Percentiles rank a stretch among this genome's conserved stretches.
Evolutionary conservation across 2,797 vertebrate species (phyloP).

Genomic region (Acanthis flammea): DNA sequence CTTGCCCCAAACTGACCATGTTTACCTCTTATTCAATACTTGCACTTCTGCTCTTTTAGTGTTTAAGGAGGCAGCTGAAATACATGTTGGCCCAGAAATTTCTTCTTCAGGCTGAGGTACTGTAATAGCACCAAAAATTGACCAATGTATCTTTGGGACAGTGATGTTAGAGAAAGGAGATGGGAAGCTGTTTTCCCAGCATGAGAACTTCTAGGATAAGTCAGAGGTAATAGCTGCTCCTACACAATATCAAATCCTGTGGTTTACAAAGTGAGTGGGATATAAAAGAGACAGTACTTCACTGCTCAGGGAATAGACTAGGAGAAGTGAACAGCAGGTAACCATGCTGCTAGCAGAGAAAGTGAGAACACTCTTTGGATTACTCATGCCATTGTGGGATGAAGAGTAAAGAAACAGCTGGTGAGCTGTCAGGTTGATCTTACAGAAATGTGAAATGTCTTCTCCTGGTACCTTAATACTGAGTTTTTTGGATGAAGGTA

Average conservation of each 20-base stretch:
- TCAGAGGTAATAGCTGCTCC: not conserved
- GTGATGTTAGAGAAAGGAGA: not conserved
- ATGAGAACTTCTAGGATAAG: not conserved
- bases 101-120: not conserved
- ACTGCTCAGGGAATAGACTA: not conserved
- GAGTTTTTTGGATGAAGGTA: slow-evolving; percentile 49
- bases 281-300: not conserved
- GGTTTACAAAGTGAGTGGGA: slow-evolving; percentile 23
- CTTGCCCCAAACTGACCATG: not conserved
- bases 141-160: not conserved
- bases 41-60: not conserved
- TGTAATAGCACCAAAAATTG: not conserved
- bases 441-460: slow-evolving; percentile 66
- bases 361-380: slow-evolving; percentile 54
- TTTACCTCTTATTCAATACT: not conserved
- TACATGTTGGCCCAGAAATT: not conserved
- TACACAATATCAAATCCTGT: not conserved
- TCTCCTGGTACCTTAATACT: slow-evolving; percentile 50
- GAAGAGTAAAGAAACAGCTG: slow-evolving; percentile 75
- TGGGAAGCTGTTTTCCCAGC: not conserved
- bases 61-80: not conserved
- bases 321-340: slow-evolving; percentile 65
- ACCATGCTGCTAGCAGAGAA: slow-evolving; percentile 54
- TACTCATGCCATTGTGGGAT: slow-evolving; percentile 67
- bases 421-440: slow-evolving; percentile 73